Conservation (phyloP, 2,113 vertebrate genomes). For the Eurystomus gularis region DNA sequence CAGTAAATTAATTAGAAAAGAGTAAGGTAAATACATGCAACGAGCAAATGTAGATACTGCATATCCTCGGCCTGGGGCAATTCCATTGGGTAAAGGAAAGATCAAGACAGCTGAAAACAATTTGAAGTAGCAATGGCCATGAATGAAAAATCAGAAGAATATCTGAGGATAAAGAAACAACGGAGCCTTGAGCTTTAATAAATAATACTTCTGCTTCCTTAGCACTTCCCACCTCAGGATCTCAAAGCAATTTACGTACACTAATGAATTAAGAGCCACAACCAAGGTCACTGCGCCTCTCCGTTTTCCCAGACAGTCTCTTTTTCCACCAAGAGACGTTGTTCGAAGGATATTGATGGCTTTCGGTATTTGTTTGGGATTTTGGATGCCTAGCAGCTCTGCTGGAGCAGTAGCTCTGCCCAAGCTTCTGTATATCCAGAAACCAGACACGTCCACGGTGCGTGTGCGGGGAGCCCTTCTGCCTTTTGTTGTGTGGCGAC, state of each 20-base stretch:
- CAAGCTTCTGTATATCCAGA: constrained; percentile 21
- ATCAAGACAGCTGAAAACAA: constrained; percentile 3
- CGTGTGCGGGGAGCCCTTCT: constrained; percentile 7
- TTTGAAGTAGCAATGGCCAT: neutral
- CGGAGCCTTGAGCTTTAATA: neutral
- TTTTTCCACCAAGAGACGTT: neutral
- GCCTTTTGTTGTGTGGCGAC: constrained; percentile 27
- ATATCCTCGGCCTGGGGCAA: neutral
- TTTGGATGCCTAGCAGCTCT: constrained; percentile 1
- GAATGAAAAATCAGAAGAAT: constrained; percentile 22
- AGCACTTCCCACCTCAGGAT: neutral
- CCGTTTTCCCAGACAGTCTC: neutral
- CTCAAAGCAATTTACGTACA: neutral
- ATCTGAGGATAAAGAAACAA: neutral
- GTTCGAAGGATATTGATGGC: neutral
- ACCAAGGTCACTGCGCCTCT: neutral
- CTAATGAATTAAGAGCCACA: neutral
- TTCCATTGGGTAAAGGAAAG: constrained; percentile 26
- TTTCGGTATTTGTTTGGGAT: constrained; percentile 10
- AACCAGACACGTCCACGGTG: neutral
- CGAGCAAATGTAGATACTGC: neutral
- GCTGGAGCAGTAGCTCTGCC: constrained; percentile 17
- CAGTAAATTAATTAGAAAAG: constrained; percentile 39
- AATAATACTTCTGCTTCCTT: neutral
- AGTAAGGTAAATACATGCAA: constrained; percentile 4